Conservation (phyloP, 92 coral and sea anemone genomes). For the Actinernus sp. region DNA sequence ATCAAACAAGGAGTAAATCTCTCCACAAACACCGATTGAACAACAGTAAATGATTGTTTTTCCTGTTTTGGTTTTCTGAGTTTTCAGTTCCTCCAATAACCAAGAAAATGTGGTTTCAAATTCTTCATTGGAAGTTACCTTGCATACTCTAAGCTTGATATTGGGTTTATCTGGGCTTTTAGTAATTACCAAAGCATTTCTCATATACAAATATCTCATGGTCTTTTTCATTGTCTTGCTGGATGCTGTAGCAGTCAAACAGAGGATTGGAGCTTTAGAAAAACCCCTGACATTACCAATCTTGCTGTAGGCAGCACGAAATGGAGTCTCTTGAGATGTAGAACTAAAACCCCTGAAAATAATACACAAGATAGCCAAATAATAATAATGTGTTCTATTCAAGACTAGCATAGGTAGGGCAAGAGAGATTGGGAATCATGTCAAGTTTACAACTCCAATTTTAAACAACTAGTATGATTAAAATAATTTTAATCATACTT, state of each 20-base stretch:
- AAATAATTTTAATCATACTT: too few species aligned
- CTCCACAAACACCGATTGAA: constrained; percentile 58
- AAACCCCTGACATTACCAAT: constrained; percentile 52
- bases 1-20: constrained; percentile 40
- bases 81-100: constrained; percentile 12
- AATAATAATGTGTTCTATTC: too few species aligned
- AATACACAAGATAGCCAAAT: not conserved
- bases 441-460: too few species aligned
- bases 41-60: constrained; percentile 65
- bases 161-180: constrained; percentile 34
- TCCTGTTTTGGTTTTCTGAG: not conserved
- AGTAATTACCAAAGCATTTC: constrained; percentile 7
- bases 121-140: not conserved
- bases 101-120: constrained; percentile 11
- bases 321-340: constrained; percentile 27
- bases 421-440: too few species aligned
- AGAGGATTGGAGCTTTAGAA: constrained; percentile 42
- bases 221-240: constrained; percentile 17
- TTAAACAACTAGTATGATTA: too few species aligned
- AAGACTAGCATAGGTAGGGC: too few species aligned
- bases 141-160: constrained; percentile 7
- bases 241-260: constrained; percentile 69
- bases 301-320: constrained; percentile 48
- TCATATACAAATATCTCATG: constrained; percentile 13
- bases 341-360: constrained; percentile 35